These are phyloP conservation scores for Pseudolycoriella hygida DNA, from an alignment of 2,888 invertebrate genomes.

Conservation along the genomic window DNA sequence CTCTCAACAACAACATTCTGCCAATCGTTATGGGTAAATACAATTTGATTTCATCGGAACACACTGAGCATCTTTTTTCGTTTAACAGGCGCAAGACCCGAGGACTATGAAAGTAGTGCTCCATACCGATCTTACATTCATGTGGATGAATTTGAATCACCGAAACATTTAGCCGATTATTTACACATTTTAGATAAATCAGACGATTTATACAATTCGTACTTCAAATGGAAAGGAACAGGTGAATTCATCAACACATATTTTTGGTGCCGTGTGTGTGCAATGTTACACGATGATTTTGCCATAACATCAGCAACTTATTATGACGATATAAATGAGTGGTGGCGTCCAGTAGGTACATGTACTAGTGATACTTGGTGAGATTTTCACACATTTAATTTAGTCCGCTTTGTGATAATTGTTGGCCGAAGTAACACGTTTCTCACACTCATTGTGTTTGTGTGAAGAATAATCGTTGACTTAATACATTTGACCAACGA, in stretches of 20 bases:
- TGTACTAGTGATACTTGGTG: conserved; percentile 63
- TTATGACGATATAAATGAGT: conserved; percentile 61
- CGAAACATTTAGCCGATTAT: conserved; percentile 74
- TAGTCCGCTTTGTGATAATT: no score
- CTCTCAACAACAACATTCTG: conserved; percentile 67
- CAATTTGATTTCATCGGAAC: no score
- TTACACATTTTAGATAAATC: conserved; percentile 69
- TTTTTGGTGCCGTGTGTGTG: conserved; percentile 48
- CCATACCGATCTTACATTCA: conserved; percentile 88
- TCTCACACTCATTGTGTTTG: no score
- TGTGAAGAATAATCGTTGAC: no score
- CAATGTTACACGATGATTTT: conserved; percentile 33
- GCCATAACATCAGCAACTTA: conserved; percentile 22
- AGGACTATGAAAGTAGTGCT: conserved; percentile 75
- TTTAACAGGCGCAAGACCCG: conserved; percentile 89
- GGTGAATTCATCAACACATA: conserved; percentile 93
- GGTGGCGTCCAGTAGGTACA: conserved; percentile 74
- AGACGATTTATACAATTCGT: conserved; percentile 82
- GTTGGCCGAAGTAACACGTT: no score
- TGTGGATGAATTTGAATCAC: conserved; percentile 84
- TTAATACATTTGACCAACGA: no score
- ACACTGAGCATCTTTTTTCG: no score
- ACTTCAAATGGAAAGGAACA: conserved; percentile 87
- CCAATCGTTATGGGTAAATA: conserved; percentile 98
- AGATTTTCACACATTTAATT: no score